Evolutionary conservation across 2,888 invertebrate genomes (phyloP).

Genomic region (Diaperis boleti): DNA sequence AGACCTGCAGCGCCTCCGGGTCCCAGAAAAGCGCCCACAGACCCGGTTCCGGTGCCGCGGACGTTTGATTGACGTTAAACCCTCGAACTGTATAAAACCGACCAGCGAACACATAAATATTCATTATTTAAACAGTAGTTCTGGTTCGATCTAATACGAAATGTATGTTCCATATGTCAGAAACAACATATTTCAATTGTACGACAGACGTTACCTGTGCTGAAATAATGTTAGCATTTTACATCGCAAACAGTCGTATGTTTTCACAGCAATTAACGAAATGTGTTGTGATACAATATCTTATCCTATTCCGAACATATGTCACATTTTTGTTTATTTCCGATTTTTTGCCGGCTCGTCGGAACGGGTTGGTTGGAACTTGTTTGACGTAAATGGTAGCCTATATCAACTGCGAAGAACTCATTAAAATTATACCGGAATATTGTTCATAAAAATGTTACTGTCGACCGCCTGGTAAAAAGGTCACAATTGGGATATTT

Average conservation of each 20-base stretch:
- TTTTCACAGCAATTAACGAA: conserved; percentile 62
- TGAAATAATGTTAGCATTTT: conserved; percentile 57
- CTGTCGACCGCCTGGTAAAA: no score
- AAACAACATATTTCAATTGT: conserved; percentile 56
- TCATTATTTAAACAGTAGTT: conserved; percentile 59
- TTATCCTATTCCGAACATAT: conserved; percentile 61
- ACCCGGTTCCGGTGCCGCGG: conserved; percentile 49
- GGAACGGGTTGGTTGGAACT: no score
- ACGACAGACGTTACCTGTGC: conserved; percentile 54
- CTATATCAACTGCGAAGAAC: no score
- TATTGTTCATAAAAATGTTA: no score
- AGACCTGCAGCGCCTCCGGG: conserved; percentile 22
- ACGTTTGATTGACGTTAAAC: conserved; percentile 52
- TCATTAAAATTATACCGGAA: no score
- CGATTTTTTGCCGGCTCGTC: no score
- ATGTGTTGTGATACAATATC: conserved; percentile 59
- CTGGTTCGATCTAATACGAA: conserved; percentile 51
- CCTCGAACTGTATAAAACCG: conserved; percentile 46
- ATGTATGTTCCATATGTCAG: conserved; percentile 56
- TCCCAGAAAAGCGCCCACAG: conserved; percentile 28
- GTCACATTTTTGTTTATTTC: conserved; percentile 49
- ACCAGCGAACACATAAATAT: conserved; percentile 56
- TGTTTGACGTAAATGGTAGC: no score
- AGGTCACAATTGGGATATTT: no score
- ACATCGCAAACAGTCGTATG: conserved; percentile 58